Evolutionary conservation across 1,140 invertebrate genomes (phyloP).

Genomic region (Episyrphus balteatus): DNA sequence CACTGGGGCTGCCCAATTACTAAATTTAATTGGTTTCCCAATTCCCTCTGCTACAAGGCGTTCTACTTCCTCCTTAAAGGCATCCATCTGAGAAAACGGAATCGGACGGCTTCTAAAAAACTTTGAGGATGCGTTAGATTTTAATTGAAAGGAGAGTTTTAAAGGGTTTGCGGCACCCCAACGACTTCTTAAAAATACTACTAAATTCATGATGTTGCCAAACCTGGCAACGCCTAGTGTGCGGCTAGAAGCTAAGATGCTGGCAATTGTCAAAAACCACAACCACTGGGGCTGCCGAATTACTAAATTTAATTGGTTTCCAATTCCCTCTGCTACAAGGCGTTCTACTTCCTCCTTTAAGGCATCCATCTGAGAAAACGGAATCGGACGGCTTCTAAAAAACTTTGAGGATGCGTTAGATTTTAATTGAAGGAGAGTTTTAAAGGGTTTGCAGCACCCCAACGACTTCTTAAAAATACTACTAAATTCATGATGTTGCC

Average conservation of each 20-base stretch:
- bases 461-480: conserved; percentile 1
- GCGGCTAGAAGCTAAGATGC: too few species aligned
- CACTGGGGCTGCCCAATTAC: conserved; percentile 25
- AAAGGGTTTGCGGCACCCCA: conserved; percentile 3
- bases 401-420: conserved; percentile 1
- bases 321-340: conserved; percentile 10
- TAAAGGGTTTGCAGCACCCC: conserved; percentile 3
- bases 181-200: neutral
- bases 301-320: conserved; percentile 14
- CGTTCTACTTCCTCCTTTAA: conserved; percentile 16
- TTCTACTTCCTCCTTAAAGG: conserved; percentile 17
- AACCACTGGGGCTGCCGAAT: conserved; percentile 32
- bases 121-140: neutral
- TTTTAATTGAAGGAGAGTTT: conserved; percentile 2
- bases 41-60: conserved; percentile 11
- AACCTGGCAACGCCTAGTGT: too few species aligned
- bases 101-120: conserved; percentile 4
- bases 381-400: conserved; percentile 6
- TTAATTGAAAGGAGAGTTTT: conserved; percentile 2
- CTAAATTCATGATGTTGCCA: too few species aligned
- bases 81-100: conserved; percentile 17
- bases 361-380: conserved; percentile 17
- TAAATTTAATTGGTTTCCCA: conserved; percentile 15
- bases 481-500: too few species aligned
- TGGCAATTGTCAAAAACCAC: too few species aligned